Evolutionary conservation across 2,888 invertebrate species (phyloP).

Genomic region (Chloroclysta siterata): DNA sequence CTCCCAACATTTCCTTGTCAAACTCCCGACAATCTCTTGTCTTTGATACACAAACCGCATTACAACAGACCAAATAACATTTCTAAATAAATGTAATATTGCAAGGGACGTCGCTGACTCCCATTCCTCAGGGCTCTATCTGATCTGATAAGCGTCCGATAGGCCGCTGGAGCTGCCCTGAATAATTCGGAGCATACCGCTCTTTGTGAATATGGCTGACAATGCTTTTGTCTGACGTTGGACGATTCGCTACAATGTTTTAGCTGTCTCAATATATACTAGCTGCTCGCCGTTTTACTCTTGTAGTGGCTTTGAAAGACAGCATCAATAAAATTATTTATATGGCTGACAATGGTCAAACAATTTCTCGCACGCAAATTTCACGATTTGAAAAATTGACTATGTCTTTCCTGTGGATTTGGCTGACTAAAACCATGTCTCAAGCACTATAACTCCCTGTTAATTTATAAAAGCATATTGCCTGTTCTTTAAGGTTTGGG

Average conservation of each 20-base stretch:
- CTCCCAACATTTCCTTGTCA: too few species aligned
- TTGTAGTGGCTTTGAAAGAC: too few species aligned
- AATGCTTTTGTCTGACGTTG: background rate
- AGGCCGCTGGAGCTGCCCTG: slow-evolving; percentile 1
- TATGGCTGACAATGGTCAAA: too few species aligned
- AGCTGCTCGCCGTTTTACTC: too few species aligned
- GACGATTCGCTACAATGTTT: background rate
- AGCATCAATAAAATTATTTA: too few species aligned
- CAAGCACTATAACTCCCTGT: too few species aligned
- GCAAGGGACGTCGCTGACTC: slow-evolving; percentile 1
- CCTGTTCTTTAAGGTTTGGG: too few species aligned
- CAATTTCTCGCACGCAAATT: too few species aligned
- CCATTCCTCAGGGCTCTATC: slow-evolving; percentile 23
- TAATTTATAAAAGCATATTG: too few species aligned
- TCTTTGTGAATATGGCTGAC: background rate
- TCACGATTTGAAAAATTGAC: too few species aligned
- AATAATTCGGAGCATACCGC: background rate
- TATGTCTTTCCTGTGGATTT: too few species aligned
- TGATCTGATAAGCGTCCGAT: slow-evolving; percentile 19
- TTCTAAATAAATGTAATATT: slow-evolving; percentile 8
- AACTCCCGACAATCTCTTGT: background rate
- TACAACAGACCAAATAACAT: slow-evolving; percentile 2
- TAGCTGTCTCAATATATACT: background rate
- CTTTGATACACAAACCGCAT: background rate
- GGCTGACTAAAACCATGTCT: too few species aligned